phyloP scores from a whole-genome alignment of 2,113 vertebrate species.

The Anolis sagrei region DNA sequence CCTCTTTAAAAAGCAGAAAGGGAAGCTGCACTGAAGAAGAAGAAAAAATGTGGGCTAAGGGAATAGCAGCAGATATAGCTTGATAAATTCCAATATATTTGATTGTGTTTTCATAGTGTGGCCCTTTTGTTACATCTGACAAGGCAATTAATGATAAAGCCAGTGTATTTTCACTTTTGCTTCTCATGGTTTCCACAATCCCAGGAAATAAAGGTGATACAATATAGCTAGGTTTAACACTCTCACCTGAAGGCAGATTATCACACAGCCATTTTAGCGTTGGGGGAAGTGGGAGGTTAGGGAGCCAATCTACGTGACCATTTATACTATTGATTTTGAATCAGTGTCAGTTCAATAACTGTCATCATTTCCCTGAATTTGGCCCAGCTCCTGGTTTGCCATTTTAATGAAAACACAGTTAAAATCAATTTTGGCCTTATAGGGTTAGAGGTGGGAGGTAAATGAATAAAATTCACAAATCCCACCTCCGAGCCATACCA shows the following conservation, averaged over 20 bases:
- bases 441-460: background rate
- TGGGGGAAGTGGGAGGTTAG: background rate
- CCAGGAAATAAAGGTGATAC: background rate
- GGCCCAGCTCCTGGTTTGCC: background rate
- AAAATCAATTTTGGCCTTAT: background rate
- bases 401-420: background rate
- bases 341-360: background rate
- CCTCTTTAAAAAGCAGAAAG: fast-evolving
- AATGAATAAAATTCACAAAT: background rate
- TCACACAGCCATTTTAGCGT: background rate
- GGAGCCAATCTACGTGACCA: background rate
- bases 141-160: background rate
- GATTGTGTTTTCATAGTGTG: background rate
- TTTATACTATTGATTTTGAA: background rate
- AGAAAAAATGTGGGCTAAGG: background rate
- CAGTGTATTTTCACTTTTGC: background rate
- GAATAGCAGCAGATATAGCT: background rate
- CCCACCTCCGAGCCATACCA: background rate
- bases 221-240: background rate
- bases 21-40: background rate
- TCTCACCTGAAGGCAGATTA: background rate
- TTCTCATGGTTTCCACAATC: background rate
- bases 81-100: slow-evolving; percentile 1
- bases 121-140: too few species aligned
- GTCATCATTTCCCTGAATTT: background rate